Evolutionary conservation across 2,888 invertebrate species (phyloP), one percentile per base, ranked within the genome.

Genomic region (Beris morrisii): DNA sequence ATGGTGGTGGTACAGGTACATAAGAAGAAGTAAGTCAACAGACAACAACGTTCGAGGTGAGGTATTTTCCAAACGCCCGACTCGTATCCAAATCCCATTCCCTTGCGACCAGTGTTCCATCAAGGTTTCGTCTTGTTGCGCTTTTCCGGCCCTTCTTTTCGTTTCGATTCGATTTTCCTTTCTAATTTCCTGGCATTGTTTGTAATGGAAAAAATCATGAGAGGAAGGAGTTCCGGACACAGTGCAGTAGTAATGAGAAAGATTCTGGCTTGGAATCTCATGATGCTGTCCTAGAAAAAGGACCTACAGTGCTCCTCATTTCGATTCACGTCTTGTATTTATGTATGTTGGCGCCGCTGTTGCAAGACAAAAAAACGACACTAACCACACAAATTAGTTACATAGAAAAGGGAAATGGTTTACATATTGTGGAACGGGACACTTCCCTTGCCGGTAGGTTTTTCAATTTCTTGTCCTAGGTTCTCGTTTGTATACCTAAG

Each of bases 31-130:
- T 28, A 65, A 65, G 59, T 69, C 54, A 69, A 61, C 65, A 67
- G 69, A 67, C 69, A 69, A 69, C 65, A 69, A 67, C 61, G 56
- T 67, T 67, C 67, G 43, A 67, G 64, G 69, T 69, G 67, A 69
- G 69, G 69, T 30, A 67, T 31, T 38, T 64, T 28, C 22, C 38
- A 3, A 38, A 9, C 38, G 9, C 38, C 5, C 38, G 38, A 38
- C 3, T 38, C 38, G 38, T 7, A 38, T 38, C 38, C 38, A 9
- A 38, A 38, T 46, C 55, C 65, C 61, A 32, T 58, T 68, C 59
- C 65, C 53, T 52, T 15, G 50, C 11, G 61, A 52, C 15, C 50
- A 61, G 38, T 61, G 50, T 61, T 50, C 50, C 50, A 61, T 61
- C 38, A 44, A 46, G 54, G 61, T 66, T 66, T 64, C 50, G 54